Percentiles rank a stretch among this genome's conserved stretches.
phyloP scores from a whole-genome alignment of 2,113 vertebrate species.

The Xenotilapia longispinis region DNA sequence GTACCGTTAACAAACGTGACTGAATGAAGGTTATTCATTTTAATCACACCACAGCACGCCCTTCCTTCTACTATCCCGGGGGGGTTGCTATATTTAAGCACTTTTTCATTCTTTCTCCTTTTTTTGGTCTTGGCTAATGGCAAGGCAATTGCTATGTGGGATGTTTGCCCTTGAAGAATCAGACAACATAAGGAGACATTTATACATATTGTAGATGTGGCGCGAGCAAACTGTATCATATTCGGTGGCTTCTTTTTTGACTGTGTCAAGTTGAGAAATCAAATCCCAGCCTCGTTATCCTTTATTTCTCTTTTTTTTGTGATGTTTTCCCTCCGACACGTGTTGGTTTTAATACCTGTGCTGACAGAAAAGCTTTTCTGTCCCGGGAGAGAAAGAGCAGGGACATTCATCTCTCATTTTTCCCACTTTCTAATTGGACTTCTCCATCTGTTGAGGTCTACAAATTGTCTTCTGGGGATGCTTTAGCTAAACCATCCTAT shows the following conservation, averaged over 20 bases:
- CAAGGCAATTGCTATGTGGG: constrained; percentile 56
- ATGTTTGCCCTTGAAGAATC: constrained; percentile 64
- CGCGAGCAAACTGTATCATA: constrained; percentile 19
- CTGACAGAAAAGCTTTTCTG: constrained; percentile 16
- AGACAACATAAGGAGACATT: constrained; percentile 63
- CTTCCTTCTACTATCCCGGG: constrained; percentile 48
- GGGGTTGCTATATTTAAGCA: constrained; percentile 70
- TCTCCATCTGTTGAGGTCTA: constrained; percentile 63
- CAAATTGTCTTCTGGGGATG: constrained; percentile 48
- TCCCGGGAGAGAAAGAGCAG: constrained; percentile 25
- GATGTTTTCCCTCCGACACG: not conserved
- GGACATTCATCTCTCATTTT: constrained; percentile 28
- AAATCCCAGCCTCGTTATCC: not conserved
- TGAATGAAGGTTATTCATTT: constrained; percentile 66
- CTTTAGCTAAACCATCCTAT: constrained; percentile 53
- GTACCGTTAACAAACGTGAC: constrained; percentile 45
- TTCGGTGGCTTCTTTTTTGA: not conserved
- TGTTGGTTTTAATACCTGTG: constrained; percentile 19
- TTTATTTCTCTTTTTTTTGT: not conserved
- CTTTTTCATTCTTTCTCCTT: constrained; percentile 56
- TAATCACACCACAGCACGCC: constrained; percentile 61
- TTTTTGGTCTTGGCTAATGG: constrained; percentile 57
- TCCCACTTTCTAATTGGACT: constrained; percentile 64
- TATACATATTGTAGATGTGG: constrained; percentile 47
- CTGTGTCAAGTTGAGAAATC: constrained; percentile 9